Evolutionary conservation across 2,113 vertebrate genomes (phyloP).

Genomic region (Hystrix cristata): DNA sequence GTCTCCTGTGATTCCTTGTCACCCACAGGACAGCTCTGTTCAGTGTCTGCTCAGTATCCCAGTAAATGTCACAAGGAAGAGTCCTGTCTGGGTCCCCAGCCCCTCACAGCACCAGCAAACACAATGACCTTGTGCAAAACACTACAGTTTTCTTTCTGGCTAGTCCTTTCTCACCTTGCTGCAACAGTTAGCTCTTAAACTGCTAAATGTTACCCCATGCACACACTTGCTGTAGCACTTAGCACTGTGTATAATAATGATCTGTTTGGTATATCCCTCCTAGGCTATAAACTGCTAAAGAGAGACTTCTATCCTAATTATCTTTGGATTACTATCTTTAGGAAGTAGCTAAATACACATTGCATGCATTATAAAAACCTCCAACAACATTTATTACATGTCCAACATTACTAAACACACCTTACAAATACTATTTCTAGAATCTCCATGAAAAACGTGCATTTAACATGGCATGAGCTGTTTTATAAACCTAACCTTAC

Average conservation of each 20-base stretch:
- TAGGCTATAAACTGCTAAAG: neutral
- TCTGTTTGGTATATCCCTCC: neutral
- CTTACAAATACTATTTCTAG: neutral
- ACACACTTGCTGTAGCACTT: neutral
- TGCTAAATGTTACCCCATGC: no score
- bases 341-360: neutral
- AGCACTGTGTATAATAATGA: accelerated
- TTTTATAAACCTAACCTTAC: neutral
- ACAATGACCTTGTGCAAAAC: neutral
- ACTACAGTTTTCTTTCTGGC: neutral
- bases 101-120: no score
- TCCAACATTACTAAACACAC: neutral
- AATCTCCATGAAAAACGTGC: neutral
- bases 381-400: neutral
- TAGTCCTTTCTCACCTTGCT: neutral
- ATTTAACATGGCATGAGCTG: neutral
- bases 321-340: neutral
- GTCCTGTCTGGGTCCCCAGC: neutral
- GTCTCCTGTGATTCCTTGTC: neutral
- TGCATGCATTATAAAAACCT: neutral
- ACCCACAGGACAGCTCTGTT: neutral
- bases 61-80: accelerated
- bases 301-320: neutral
- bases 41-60: neutral
- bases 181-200: neutral